Percentiles rank a stretch among this genome's conserved stretches.
These are phyloP conservation scores for Rhinolophus ferrumequinum DNA, from an alignment of 2,113 vertebrate species.

Conservation along the genomic window DNA sequence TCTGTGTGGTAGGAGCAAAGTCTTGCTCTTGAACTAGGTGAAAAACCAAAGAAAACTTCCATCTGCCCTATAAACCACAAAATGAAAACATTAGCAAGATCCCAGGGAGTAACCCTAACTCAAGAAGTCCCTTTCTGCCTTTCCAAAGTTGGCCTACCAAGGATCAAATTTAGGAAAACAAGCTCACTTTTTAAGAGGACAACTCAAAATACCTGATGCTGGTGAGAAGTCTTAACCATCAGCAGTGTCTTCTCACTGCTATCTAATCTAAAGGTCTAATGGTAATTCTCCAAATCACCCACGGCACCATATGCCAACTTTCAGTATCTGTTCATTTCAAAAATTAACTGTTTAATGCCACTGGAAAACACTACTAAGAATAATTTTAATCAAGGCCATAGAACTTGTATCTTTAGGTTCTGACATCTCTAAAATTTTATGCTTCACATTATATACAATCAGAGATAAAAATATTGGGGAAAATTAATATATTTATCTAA, in stretches of 20 bases:
- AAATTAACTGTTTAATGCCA: constrained; percentile 45
- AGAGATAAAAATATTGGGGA: constrained; percentile 7
- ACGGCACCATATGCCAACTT: not conserved
- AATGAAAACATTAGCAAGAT: not conserved
- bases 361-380: constrained; percentile 27
- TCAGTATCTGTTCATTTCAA: constrained; percentile 47
- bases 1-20: not conserved
- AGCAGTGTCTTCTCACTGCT: not conserved
- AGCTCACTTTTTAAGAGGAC: constrained; percentile 5
- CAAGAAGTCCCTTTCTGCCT: not conserved
- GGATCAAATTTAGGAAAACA: constrained; percentile 11
- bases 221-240: not conserved
- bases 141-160: not conserved
- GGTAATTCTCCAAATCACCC: constrained; percentile 35
- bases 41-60: not conserved
- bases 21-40: not conserved
- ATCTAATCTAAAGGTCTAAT: constrained; percentile 35
- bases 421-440: constrained; percentile 12
- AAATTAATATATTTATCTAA: constrained; percentile 41
- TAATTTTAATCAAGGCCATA: not conserved
- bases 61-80: not conserved
- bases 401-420: not conserved
- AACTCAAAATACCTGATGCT: constrained; percentile 26
- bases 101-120: not conserved
- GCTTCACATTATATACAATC: constrained; percentile 52